Percentiles rank a stretch among this genome's conserved stretches.
Evolutionary conservation across 37 sponge, comb jelly and placozoan species (phyloP).

Genomic region (Mnemiopsis leidyi): DNA sequence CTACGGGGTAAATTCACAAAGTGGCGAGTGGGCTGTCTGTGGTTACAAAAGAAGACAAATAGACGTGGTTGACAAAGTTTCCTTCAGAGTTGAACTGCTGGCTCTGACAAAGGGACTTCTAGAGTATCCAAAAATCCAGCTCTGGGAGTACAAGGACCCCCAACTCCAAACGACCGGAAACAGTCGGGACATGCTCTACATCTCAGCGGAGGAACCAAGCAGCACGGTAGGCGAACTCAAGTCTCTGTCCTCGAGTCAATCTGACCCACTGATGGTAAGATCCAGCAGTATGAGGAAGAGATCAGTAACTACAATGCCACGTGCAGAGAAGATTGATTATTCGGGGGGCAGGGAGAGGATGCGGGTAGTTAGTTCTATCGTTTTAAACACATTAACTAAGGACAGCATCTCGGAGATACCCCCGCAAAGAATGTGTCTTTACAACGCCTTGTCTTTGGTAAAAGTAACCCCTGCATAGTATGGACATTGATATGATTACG

Average conservation of each 20-base stretch:
- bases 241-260: background rate
- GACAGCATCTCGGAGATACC: background rate
- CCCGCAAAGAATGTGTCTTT: background rate
- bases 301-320: background rate
- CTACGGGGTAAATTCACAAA: background rate
- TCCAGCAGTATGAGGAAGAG: background rate
- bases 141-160: slow-evolving; percentile 50
- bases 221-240: background rate
- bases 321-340: slow-evolving; percentile 40
- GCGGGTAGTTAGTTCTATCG: background rate
- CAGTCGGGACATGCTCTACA: slow-evolving; percentile 28
- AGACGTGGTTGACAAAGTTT: background rate
- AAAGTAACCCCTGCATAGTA: background rate
- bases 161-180: slow-evolving; percentile 57
- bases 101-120: background rate
- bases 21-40: slow-evolving; percentile 31
- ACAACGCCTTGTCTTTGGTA: slow-evolving; percentile 1
- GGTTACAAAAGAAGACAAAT: slow-evolving; percentile 11
- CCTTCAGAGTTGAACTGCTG: slow-evolving; percentile 3
- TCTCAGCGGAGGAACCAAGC: background rate
- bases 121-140: background rate
- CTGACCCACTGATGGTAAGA: slow-evolving; percentile 17
- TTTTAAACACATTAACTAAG: slow-evolving; percentile 17
- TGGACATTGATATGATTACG: too few species aligned
- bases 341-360: slow-evolving; percentile 41